phyloP scores from a whole-genome alignment of 2,113 vertebrate genomes.

The Arothron firmamentum region DNA sequence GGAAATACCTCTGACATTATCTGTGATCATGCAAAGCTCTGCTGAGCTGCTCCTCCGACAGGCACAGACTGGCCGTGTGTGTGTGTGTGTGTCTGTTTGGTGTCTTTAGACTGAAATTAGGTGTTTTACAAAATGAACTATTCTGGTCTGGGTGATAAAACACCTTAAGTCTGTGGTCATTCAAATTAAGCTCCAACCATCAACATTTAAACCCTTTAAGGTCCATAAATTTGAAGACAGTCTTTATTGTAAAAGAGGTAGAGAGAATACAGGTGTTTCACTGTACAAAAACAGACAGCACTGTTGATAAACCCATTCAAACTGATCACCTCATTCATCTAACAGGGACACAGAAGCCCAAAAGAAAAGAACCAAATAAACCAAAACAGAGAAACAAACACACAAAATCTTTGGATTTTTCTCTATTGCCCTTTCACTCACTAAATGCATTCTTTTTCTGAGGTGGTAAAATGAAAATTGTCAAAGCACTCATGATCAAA shows the following conservation, averaged over 20 bases:
- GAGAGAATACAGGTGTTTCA: slow-evolving; percentile 83
- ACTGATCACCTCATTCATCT: slow-evolving; percentile 60
- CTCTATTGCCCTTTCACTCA: slow-evolving; percentile 73
- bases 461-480: slow-evolving; percentile 63
- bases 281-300: slow-evolving; percentile 81
- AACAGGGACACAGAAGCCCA: slow-evolving; percentile 59
- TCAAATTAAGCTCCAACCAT: no score
- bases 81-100: no score
- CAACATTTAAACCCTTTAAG: no score
- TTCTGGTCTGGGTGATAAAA: no score
- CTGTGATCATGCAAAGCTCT: no score
- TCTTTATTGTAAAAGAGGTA: slow-evolving; percentile 86
- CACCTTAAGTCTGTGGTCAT: no score
- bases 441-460: slow-evolving; percentile 67
- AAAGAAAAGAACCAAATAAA: slow-evolving; percentile 52
- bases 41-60: no score
- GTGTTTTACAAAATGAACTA: no score
- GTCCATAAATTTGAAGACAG: slow-evolving; percentile 23
- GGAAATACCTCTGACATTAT: no score
- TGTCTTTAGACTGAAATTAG: no score
- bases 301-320: slow-evolving; percentile 75
- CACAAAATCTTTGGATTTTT: slow-evolving; percentile 78
- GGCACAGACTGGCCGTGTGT: no score
- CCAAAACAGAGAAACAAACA: slow-evolving; percentile 68
- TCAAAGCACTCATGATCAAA: slow-evolving; percentile 58